Base-by-base conservation (phyloP, 2,888 invertebrate genomes). In the Eilema griseolum region DNA sequence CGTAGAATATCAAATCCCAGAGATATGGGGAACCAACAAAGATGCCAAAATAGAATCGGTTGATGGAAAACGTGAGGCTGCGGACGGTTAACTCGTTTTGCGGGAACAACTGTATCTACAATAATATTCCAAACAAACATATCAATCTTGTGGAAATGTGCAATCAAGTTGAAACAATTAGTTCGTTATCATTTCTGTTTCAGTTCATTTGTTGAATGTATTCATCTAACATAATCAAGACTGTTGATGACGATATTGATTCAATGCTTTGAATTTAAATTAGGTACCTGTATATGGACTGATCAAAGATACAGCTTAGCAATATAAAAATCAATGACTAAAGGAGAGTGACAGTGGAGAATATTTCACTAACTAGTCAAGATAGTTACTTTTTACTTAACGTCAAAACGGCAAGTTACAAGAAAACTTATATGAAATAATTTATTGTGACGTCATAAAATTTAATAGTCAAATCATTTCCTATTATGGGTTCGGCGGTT, bases 1-100 rank as follows among this genome's bases (percentile, higher is more conserved):
- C 80, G 67, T 74, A 66, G 89, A 91, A 91, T 91, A 89, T 86
- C 76, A 88, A 88, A 88, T 86, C 80, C 73, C 77, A 61, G 72
- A 69, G 70, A 76, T 72, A 77, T 75, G 83, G 82, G 83, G 83
- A 81, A 85, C 84, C 82, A 83, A 83, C 85, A 87, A 82, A 78
- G 79, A 81, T 86, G 80, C 69, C 73, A 77, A 82, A 83, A 84
- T 82, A 79, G 83, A 77, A 81, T 79, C 75, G 66, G 72, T 76
- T 37, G 77, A 81, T 77, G 71, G 82, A 67, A 74, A 75, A 77
- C 72, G 84, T 75, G 78, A 74, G 64, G 56, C 66, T 56, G 68
- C 72, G 61, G 67, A 67, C 62, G 81, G 79, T 72, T 81, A 75
- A 78, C 74, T 83, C 77, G 71, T 77, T 79, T 72, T 71, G 66